phyloP scores from a whole-genome alignment of 1,140 invertebrate species.

The Drosophila ohnishii region DNA sequence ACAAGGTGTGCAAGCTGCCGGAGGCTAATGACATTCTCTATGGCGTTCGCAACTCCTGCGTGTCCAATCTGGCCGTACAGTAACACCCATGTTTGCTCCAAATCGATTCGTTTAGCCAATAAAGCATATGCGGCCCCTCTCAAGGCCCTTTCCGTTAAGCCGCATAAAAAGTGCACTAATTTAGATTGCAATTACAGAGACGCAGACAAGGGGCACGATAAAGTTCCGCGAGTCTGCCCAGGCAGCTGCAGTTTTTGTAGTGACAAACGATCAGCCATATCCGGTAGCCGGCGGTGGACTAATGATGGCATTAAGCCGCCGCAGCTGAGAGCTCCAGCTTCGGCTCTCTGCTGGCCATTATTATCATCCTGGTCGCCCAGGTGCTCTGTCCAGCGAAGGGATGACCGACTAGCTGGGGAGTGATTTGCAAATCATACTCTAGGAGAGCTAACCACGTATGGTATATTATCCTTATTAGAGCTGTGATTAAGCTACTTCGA shows the following conservation, averaged over 20 bases:
- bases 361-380: constrained; percentile 4
- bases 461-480: not conserved
- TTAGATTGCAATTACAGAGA: constrained; percentile 73
- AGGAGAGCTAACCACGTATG: not conserved
- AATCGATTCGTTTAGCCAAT: constrained; percentile 60
- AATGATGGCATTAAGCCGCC: constrained; percentile 75
- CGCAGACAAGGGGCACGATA: not conserved
- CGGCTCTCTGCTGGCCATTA: constrained; percentile 14
- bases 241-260: constrained; percentile 57
- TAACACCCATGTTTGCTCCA: constrained; percentile 12
- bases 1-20: constrained; percentile 66
- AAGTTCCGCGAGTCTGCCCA: constrained; percentile 10
- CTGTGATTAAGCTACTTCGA: too few relatives aligned
- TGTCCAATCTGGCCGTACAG: not conserved
- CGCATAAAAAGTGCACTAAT: constrained; percentile 73
- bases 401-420: not conserved
- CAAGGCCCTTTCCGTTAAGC: constrained; percentile 41
- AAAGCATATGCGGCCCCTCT: constrained; percentile 32
- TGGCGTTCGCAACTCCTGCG: constrained; percentile 56
- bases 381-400: not conserved
- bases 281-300: constrained; percentile 71
- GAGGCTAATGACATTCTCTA: constrained; percentile 71
- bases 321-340: constrained; percentile 47
- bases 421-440: constrained; percentile 13
- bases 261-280: constrained; percentile 80